Percentiles rank a stretch among this genome's conserved stretches.
Conservation (phyloP, 2,113 vertebrate genomes). For the Gadus chalcogrammus region DNA sequence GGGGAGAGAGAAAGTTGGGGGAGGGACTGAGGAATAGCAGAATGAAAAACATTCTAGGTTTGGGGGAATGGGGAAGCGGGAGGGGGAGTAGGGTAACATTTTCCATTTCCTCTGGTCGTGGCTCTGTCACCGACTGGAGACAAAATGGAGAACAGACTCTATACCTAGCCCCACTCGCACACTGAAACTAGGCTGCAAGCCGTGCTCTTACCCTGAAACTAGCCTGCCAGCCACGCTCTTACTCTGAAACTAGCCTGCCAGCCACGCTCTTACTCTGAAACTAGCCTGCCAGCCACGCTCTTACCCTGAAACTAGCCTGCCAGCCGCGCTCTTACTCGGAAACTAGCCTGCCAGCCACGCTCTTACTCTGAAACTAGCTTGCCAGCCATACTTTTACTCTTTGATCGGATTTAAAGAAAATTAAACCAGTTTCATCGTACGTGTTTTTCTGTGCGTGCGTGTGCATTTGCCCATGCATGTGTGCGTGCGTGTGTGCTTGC, state of each 20-base stretch:
- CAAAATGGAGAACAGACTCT: too few relatives aligned
- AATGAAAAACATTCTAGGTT: not conserved
- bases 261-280: too few relatives aligned
- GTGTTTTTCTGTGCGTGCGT: not conserved
- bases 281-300: too few relatives aligned
- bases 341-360: too few relatives aligned
- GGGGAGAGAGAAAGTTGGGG: constrained; percentile 27
- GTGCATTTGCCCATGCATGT: not conserved
- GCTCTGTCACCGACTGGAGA: too few relatives aligned
- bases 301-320: too few relatives aligned
- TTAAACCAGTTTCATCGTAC: constrained; percentile 3
- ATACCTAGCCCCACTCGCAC: too few relatives aligned
- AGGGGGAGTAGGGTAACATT: constrained; percentile 53
- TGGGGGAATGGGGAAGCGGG: constrained; percentile 7
- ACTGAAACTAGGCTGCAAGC: too few relatives aligned
- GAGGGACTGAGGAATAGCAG: not conserved
- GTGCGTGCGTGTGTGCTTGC: constrained; percentile 20
- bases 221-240: too few relatives aligned
- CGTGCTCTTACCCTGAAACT: too few relatives aligned
- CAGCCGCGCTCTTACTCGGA: too few relatives aligned
- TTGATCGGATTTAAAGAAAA: constrained; percentile 11
- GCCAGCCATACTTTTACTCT: constrained; percentile 19
- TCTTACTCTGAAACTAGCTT: constrained; percentile 22
- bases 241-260: too few relatives aligned
- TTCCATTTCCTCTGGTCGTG: constrained; percentile 42